Base-by-base conservation (phyloP, 2,888 invertebrate genomes). In the Drosophila hamatofila region DNA sequence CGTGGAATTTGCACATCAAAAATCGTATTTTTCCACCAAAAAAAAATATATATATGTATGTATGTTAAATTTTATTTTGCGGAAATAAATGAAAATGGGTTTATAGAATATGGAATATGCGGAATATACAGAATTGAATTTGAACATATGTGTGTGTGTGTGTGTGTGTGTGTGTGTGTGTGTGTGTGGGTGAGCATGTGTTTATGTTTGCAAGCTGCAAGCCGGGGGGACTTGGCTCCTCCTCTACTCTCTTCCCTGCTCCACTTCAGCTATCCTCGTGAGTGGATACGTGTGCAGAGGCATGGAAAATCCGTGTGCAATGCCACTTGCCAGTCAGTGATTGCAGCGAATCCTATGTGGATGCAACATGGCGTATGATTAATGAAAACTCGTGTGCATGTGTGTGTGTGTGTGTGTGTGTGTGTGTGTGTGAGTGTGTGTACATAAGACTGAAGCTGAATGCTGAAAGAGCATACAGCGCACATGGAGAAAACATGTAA, bases 281-380 rank as follows among this genome's bases (percentile, higher is more conserved):
- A 70, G 77, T 51, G 46, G 60, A 72, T 54, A 59, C 59, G 58
- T 74, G 75, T 78, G 74, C 88, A 87, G 81, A 66, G 67, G 75
- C 80, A 84, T 84, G 84, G 84, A 87, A 87, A 84, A 84, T 80
- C 80, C 78, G 72, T 80, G 81, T 81, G 87, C 87, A 79, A 64
- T 72, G 76, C 67, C 83, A 82, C 83, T 76, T 74, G 76, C 71
- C 69, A 79, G 72, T 61, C 75, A 78, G 48, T 75, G 79, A 79
- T 74, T 79, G 69, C 79, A 78, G 16, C 51, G 70, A 57, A 55
- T 74, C 33, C 58, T 82, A 59, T 87, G 76, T 81, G 84, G 57
- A 63, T 77, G 77, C 83, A 86, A 75, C 84, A 80, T 77, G 81
- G 88, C 83, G 83, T 83, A 86, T 83, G 83, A 83, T 83, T 83